Evolutionary conservation across 2,113 vertebrate species (phyloP), one percentile per base, ranked within the genome.

Genomic region (Anhinga anhinga): DNA sequence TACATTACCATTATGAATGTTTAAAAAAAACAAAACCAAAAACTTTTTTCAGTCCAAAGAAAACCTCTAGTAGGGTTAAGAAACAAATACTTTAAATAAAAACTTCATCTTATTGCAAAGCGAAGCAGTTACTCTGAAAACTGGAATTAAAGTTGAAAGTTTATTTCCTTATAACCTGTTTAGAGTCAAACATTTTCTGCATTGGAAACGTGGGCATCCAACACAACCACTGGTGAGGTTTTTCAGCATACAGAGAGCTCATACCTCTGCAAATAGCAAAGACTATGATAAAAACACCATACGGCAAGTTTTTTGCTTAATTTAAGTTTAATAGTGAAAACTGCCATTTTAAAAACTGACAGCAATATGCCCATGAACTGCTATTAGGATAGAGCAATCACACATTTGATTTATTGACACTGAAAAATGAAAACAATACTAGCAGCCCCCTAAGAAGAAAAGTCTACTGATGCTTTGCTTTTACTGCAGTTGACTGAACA

Each of bases 401-500:
- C 8, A 13, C 9, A 15, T 45, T 32, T 71, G 84, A 94, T 97
- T 94, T 90, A 95, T 7, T 32, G 59, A 88, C 42, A 80, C 15
- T 0, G 1, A 88, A 73, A 89, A 94, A 82, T 11, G 16, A 42
- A 88, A 84, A 52, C 47, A 67, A 40, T 32, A 85, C 34, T 23
- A 87, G 53, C 36, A 95, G 87, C 50, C 47, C 53, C 74, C 74
- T 73, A 50, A 79, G 93, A 79, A 36, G 67, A 40, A 58, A 67
- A 74, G 19, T 40, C 76, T 67, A 45, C 59, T 3, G 15, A 42
- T 79, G 70, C 73, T 83, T 63, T 78, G 93, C 84, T 92, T 95
- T 83, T 55, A 66, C 84, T 88, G 87, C 89, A 59, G 74, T 49
- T 88, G 74, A 67, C 95, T 96, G 59, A 95, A 94, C 53, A 95